These are phyloP conservation scores for Numida meleagris DNA, from an alignment of 2,113 vertebrate genomes.

Conservation along the genomic window DNA sequence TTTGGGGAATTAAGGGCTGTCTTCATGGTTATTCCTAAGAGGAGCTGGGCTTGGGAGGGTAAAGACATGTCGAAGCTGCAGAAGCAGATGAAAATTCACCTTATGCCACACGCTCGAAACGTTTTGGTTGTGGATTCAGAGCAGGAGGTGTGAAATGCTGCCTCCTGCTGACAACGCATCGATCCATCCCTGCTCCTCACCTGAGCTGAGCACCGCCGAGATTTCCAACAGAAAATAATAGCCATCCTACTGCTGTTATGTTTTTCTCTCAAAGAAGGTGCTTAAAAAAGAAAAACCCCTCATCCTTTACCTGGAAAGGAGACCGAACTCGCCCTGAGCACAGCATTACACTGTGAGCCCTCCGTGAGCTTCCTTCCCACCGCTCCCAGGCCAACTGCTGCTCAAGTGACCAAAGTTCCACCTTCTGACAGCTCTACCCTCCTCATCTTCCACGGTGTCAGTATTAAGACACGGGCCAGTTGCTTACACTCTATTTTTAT, in stretches of 20 bases:
- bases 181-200: neutral
- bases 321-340: fast-evolving
- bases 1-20: conserved; percentile 1
- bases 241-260: neutral
- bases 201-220: neutral
- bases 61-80: neutral
- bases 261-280: fast-evolving
- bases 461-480: conserved; percentile 9
- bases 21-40: neutral
- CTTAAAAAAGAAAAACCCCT: neutral
- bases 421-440: neutral
- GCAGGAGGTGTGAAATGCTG: neutral
- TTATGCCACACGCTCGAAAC: neutral
- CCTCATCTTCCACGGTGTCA: neutral
- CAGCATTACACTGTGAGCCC: fast-evolving
- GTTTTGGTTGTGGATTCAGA: fast-evolving
- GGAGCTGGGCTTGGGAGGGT: conserved; percentile 1
- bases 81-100: neutral
- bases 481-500: neutral
- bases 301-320: neutral
- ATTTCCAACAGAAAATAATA: neutral
- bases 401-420: neutral
- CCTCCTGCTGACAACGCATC: neutral
- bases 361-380: fast-evolving
- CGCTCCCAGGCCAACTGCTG: neutral